Evolutionary conservation across 37 sponge, comb jelly and placozoan species (phyloP).

Genomic region (Hormiphora californensis): DNA sequence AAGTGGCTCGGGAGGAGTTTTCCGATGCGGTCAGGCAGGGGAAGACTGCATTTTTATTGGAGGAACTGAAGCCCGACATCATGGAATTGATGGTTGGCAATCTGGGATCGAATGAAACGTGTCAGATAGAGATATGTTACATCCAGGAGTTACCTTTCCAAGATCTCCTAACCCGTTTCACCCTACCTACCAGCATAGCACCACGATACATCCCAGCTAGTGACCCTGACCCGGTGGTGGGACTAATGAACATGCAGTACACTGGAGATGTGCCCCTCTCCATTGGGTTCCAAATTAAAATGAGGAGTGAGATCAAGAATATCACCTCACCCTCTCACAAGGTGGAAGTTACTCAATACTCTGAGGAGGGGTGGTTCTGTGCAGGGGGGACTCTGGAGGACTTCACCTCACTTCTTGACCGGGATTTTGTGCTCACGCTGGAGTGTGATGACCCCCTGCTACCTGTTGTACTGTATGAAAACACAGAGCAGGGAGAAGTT

Average conservation of each 20-base stretch:
- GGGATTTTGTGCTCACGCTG: slow-evolving; percentile 19
- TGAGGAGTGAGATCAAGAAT: background rate
- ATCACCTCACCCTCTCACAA: slow-evolving; percentile 60
- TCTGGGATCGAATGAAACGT: background rate
- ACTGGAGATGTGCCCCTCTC: background rate
- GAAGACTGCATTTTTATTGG: slow-evolving; percentile 63
- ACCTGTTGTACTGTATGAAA: background rate
- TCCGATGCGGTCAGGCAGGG: slow-evolving; percentile 73
- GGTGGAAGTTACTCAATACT: background rate
- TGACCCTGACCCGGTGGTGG: background rate
- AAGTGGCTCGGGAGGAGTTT: slow-evolving; percentile 66
- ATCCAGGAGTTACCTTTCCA: background rate
- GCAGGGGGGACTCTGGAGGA: background rate
- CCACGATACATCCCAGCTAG: slow-evolving; percentile 56
- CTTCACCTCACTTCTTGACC: background rate
- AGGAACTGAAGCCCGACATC: slow-evolving; percentile 72
- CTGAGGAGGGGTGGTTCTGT: background rate
- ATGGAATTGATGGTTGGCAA: slow-evolving; percentile 38
- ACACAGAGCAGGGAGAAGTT: background rate
- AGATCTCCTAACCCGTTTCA: slow-evolving; percentile 20
- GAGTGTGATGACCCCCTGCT: background rate
- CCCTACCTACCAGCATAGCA: slow-evolving; percentile 57
- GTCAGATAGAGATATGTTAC: background rate
- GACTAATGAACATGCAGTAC: background rate
- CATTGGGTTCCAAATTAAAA: background rate